Base-by-base conservation (phyloP, 2,113 vertebrate species). In the Redunca redunca region DNA sequence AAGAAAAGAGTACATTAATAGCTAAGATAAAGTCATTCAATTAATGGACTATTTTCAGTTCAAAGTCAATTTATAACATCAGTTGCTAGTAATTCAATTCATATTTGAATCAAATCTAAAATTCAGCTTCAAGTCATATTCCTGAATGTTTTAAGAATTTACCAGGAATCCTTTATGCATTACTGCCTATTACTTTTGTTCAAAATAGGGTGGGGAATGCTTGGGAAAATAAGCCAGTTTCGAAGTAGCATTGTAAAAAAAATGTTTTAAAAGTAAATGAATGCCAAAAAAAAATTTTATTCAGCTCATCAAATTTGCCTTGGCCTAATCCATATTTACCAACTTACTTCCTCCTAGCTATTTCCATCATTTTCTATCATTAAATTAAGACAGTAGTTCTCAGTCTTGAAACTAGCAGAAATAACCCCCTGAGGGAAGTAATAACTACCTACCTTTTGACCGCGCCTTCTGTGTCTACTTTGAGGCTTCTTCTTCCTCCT, bases 281-380 rank as follows among this genome's bases (percentile, higher is more conserved):
- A 40, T 55, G 53, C 52, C 52, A 33, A 40, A 55, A 58, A 95
- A 81, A 97, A 91, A 46, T 93, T 93, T n/a, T 84, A 57, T 86
- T 91, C 80, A 90, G 83, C 26, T 81, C 92, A 94, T 96, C 84
- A 96, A 81, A 96, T 96, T 96, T 98, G 92, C 94, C 83, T 94
- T 96, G 87, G 90, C 28, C 30, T 96, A 92, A 92, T 96, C 92
- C 95, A 95, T 97, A 97, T 98, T 98, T 97, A 96, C 94, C 40
- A 84, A 55, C 25, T 64, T 96, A 90, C 57, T 94, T 97, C 62
- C 91, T 95, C 62, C 89, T 95, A 89, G 93, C 90, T 97, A 95
- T 96, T 98, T 98, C 86, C 80, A 96, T 95, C 95, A 62, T 95
- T 62, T 97, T 96, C 97, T 97, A 87, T 95, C 92, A 97, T 98